Base-by-base conservation (phyloP, 2,113 vertebrate genomes). In the Cololabis saira region DNA sequence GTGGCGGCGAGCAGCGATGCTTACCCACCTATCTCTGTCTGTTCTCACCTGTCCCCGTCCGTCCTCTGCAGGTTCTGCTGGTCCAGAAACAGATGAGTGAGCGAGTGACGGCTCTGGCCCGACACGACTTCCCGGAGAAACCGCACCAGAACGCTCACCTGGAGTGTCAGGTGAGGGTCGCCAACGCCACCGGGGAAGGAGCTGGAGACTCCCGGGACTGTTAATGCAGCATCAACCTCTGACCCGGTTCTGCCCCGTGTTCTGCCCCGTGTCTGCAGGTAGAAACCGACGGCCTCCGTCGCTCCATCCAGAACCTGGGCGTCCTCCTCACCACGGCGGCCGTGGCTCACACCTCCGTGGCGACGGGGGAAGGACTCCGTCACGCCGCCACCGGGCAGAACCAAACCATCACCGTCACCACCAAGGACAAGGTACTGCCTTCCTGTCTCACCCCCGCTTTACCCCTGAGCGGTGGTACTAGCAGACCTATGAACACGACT, bases 71-170 rank as follows among this genome's bases (percentile, higher is more conserved):
- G 90, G 96, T 98, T 64, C 90, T 99, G 71, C 77, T 99, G 10
- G 96, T 98, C 42, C 93, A 94, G 53, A 99, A 99, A 89, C 97
- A 99, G 91, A 97, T 99, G 96, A 92, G 95, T 0, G 97, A 98
- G 89, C 93, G 95, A 12, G 94, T 98, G 49, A 92, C 93, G 0
- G 95, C 94, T 1, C 83, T 99, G 84, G 96, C 96, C 0, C 81
- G 91, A 0, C 95, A 95, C 14, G 94, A 95, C 66, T 98, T 98
- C 83, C 96, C 96, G 0, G 95, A 97, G 71, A 91, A 92, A 50
- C 96, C 97, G 0, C 96, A 98, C 0, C 95, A 99, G 90, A 98
- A 98, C 0, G 94, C 94, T 1, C 97, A 99, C 86, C 93, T 98
- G 54, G 93, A 95, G 76, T 96, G 94, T 49, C 92, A 90, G 88